phyloP scores from a whole-genome alignment of 2,888 invertebrate species.

The Bugula neritina region DNA sequence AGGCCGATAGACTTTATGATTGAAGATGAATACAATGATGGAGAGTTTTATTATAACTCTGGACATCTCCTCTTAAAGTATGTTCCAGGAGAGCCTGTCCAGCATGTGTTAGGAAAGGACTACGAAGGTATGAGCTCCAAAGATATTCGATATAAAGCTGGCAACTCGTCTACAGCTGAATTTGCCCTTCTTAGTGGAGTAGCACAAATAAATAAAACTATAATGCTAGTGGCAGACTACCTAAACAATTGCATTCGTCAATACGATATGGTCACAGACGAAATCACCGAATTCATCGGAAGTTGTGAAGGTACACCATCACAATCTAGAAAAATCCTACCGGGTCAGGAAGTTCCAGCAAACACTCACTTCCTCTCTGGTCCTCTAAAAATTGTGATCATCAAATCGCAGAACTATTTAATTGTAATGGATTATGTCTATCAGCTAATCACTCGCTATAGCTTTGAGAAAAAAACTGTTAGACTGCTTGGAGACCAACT shows the following conservation, averaged over 20 bases:
- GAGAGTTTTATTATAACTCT: not conserved
- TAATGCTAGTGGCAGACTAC: constrained; percentile 1
- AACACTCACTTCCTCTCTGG: not conserved
- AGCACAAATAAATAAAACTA: not conserved
- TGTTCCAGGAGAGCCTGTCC: not conserved
- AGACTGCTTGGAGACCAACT: not conserved
- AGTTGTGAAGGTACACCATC: not conserved
- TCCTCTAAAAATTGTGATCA: not conserved
- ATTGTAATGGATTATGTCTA: not conserved
- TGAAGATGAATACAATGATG: not conserved
- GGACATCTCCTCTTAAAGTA: not conserved
- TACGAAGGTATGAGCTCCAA: not conserved
- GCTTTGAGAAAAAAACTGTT: not conserved
- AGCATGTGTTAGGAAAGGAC: not conserved
- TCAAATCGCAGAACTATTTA: not conserved
- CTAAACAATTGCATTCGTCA: constrained; percentile 9
- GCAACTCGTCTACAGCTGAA: constrained; percentile 10
- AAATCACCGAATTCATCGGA: not conserved
- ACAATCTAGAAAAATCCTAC: not conserved
- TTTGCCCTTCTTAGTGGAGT: not conserved
- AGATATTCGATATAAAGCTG: not conserved
- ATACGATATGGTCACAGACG: not conserved
- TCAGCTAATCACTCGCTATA: not conserved
- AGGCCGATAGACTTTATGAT: constrained; percentile 1
- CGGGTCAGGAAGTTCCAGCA: not conserved